Percentiles rank a stretch among this genome's conserved stretches.
Evolutionary conservation across 1,140 invertebrate genomes (phyloP).

Genomic region (Acyrthosiphon pisum): DNA sequence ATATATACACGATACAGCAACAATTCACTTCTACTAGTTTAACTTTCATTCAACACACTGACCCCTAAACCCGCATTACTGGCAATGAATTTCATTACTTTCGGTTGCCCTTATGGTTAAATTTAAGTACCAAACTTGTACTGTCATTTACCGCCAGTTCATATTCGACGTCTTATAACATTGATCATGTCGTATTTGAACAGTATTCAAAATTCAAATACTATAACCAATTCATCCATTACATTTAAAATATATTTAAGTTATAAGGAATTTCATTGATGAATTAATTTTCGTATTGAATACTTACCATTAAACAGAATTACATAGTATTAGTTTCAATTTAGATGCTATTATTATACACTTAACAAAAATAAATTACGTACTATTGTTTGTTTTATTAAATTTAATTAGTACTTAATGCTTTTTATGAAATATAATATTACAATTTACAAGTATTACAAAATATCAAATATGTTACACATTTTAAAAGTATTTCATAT

Average conservation of each 20-base stretch:
- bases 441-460: not conserved
- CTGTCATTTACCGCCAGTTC: not conserved
- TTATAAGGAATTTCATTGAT: not conserved
- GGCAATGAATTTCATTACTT: slow-evolving; percentile 13
- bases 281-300: not conserved
- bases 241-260: not conserved
- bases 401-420: not conserved
- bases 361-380: not conserved
- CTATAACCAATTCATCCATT: not conserved
- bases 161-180: not conserved
- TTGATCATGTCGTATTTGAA: not conserved
- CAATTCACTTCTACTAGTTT: slow-evolving; percentile 3
- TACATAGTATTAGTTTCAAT: not conserved
- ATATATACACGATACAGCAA: not conserved
- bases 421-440: not conserved
- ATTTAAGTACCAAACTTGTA: not conserved
- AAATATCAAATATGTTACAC: not conserved
- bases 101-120: slow-evolving; percentile 26
- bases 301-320: not conserved
- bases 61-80: slow-evolving; percentile 33
- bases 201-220: too few relatives aligned
- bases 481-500: not conserved
- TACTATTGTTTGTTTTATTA: not conserved
- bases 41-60: slow-evolving; percentile 39
- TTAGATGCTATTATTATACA: not conserved